A percentile compares a stretch with the other conserved stretches of the same genome.
Conservation (phyloP, 2,888 invertebrate genomes). For the Apamea anceps region DNA sequence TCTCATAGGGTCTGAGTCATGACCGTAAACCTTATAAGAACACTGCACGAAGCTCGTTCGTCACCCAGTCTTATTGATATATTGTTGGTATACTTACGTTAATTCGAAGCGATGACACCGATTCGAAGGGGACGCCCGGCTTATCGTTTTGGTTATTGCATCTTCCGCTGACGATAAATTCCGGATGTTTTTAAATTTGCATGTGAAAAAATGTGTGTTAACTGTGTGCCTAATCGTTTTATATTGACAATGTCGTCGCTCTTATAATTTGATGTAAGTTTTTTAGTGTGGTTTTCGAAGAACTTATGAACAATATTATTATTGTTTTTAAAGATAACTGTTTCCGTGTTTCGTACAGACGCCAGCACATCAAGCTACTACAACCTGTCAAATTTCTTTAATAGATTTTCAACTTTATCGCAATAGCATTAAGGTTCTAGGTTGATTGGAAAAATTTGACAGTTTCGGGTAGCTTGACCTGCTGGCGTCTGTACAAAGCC, state of each 20-base stretch:
- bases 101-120: conserved; percentile 54
- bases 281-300: not conserved
- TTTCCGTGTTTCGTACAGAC: conserved; percentile 15
- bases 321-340: conserved; percentile 30
- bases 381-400: too few relatives aligned
- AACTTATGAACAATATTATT: conserved; percentile 6
- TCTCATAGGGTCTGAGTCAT: conserved; percentile 57
- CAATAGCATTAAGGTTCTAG: too few relatives aligned
- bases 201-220: conserved; percentile 39
- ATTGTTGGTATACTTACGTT: conserved; percentile 53
- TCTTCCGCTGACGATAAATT: conserved; percentile 56
- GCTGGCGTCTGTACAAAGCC: too few relatives aligned
- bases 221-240: not conserved
- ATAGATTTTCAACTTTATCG: too few relatives aligned
- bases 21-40: conserved; percentile 34
- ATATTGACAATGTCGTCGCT: not conserved
- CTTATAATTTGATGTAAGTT: conserved; percentile 5
- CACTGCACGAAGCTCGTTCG: conserved; percentile 37
- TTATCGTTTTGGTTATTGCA: conserved; percentile 54
- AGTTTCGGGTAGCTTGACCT: too few relatives aligned
- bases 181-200: conserved; percentile 50
- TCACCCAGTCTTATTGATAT: conserved; percentile 52
- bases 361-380: too few relatives aligned
- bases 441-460: too few relatives aligned
- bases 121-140: conserved; percentile 52